Evolutionary conservation across 2,113 vertebrate genomes (phyloP).

Genomic region (Prolemur simus): DNA sequence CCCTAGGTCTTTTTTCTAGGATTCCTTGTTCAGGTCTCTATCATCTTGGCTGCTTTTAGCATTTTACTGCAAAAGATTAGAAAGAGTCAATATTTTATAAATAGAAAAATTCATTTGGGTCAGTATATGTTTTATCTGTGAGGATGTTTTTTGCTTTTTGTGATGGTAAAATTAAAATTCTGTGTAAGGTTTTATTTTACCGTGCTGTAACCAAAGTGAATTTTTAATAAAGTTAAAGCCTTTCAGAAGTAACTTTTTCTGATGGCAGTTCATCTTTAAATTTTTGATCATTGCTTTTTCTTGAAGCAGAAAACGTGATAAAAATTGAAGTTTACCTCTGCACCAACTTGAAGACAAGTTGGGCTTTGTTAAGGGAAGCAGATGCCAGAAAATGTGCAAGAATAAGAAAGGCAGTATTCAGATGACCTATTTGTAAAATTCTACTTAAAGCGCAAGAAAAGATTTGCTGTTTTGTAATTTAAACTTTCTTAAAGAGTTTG

Average conservation of each 20-base stretch:
- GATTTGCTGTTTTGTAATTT: neutral
- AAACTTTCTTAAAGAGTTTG: neutral
- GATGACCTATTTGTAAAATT: slow-evolving; percentile 4
- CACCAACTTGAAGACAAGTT: neutral
- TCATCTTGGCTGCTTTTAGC: neutral
- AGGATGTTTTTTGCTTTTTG: neutral
- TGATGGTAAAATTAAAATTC: slow-evolving; percentile 38
- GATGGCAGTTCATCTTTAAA: slow-evolving; percentile 24
- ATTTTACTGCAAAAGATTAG: slow-evolving; percentile 29
- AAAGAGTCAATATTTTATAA: slow-evolving; percentile 29
- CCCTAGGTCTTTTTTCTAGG: neutral
- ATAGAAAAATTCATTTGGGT: neutral
- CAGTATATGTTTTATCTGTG: neutral
- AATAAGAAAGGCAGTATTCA: slow-evolving; percentile 18
- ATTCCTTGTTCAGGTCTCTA: neutral
- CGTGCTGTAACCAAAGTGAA: neutral
- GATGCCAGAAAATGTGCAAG: neutral
- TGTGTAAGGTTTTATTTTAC: neutral
- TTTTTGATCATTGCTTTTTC: slow-evolving; percentile 8
- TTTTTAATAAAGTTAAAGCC: slow-evolving; percentile 10
- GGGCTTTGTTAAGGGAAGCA: slow-evolving; percentile 1
- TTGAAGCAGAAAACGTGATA: slow-evolving; percentile 30
- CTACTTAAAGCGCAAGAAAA: neutral
- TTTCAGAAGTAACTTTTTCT: slow-evolving; percentile 6
- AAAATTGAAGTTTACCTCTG: neutral